Evolutionary conservation across 2,797 vertebrate species (phyloP), one percentile per base, ranked within the genome.

Genomic region (Acipenser oxyrinchus): DNA sequence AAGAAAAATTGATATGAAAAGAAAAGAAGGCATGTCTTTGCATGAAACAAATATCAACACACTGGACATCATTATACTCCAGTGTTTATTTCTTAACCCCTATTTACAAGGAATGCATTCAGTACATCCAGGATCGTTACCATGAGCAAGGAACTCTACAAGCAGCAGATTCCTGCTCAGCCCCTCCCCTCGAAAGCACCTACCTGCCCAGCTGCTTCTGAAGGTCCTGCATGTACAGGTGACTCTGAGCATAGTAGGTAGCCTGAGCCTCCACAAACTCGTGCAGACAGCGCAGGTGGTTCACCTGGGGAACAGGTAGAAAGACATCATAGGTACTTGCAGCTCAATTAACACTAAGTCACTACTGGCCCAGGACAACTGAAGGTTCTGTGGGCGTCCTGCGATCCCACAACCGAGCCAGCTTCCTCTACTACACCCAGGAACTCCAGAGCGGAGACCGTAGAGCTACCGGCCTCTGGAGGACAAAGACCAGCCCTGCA

Each of bases 191-290:
- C 37, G 48, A 52, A 8, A 53, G 10, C 15, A 48, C 84, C 73
- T 76, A 97, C 95, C 93, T 94, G 84, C 88, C 90, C 82, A 97
- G 79, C 62, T 95, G 92, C 66, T 92, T 93, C 85, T 95, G 94
- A 11, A 98, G 84, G 12, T 96, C 94, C 75, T 94, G 79, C 94
- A 97, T 96, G 78, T 93, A 92, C 58, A 90, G 84, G 72, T 97
- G 93, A 81, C 95, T 94, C 71, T 95, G 94, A 8, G 91, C 92
- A 4, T 93, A 97, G 79, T 94, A 97, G 0, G 92, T 90, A 6
- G 93, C 92, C 78, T 97, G 95, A 13, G 93, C 92, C 75, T 97
- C 95, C 62, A 93, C 91, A 65, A 98, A 96, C 81, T 97, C 95
- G 0, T 96, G 93, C 76, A 98, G 88, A 67, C 95, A 95, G 70